A percentile compares a stretch with the other conserved stretches of the same genome.
Evolutionary conservation across 2,113 vertebrate species (phyloP).

Genomic region (Entelurus aequoreus): DNA sequence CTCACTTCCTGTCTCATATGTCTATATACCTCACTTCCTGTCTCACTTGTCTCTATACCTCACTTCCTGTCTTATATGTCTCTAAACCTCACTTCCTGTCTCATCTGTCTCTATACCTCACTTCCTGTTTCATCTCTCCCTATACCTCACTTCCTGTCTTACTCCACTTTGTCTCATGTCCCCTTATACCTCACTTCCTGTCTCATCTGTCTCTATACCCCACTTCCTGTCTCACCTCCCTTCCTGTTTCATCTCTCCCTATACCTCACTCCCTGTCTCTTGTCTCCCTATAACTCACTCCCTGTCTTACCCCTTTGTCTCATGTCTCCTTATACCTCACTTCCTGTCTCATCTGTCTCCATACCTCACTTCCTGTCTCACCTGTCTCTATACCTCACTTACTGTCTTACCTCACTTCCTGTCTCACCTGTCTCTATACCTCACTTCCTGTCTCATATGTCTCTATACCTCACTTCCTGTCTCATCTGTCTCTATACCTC

Average conservation of each 20-base stretch:
- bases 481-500: too few species aligned
- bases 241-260: not conserved
- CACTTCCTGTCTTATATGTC: constrained; percentile 1
- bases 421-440: not conserved
- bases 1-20: not conserved
- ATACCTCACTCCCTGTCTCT: too few species aligned
- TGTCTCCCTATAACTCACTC: constrained; percentile 5
- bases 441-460: too few species aligned
- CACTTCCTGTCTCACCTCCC: not conserved
- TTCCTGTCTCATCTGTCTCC: constrained; percentile 8
- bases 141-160: constrained; percentile 17
- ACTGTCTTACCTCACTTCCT: not conserved
- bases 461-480: too few species aligned
- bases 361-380: constrained; percentile 11
- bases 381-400: constrained; percentile 1
- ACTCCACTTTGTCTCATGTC: not conserved
- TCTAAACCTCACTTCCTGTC: not conserved
- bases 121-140: not conserved
- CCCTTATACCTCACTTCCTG: not conserved
- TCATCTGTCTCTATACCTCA: not conserved
- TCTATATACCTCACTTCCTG: not conserved
- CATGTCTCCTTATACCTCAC: constrained; percentile 4
- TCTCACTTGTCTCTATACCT: not conserved
- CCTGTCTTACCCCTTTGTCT: too few species aligned
- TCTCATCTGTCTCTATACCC: too few species aligned